Percentiles rank a stretch among this genome's conserved stretches.
These are phyloP conservation scores for Gambusia yucatana DNA, from an alignment of 2,797 vertebrate genomes.

Conservation along the genomic window DNA sequence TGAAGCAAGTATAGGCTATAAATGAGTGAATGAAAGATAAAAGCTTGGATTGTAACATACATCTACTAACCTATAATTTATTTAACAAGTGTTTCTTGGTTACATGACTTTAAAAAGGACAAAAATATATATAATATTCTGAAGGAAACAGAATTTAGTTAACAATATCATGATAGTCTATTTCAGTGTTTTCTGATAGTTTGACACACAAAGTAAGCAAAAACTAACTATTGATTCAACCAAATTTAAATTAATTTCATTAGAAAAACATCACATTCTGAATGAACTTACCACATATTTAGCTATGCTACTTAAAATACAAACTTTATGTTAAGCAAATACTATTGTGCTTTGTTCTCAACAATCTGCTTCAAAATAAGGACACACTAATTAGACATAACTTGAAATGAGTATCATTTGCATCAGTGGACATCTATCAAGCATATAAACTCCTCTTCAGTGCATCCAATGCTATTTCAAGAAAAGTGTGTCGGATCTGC, in stretches of 20 bases:
- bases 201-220: not conserved
- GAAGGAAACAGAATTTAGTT: not conserved
- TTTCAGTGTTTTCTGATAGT: not conserved
- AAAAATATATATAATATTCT: not conserved
- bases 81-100: not conserved
- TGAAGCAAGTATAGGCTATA: not conserved
- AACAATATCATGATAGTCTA: not conserved
- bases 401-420: not conserved
- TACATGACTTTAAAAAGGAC: not conserved
- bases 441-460: not conserved
- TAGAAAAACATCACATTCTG: not conserved
- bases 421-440: not conserved
- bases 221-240: not conserved
- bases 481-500: not conserved
- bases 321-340: not conserved
- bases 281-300: not conserved
- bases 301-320: not conserved
- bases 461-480: not conserved
- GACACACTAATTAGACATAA: constrained; percentile 1
- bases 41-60: not conserved
- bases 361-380: not conserved
- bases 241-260: not conserved
- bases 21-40: not conserved
- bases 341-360: not conserved
- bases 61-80: not conserved